Evolutionary conservation across 1,140 invertebrate genomes (phyloP).

Genomic region (Cardiocondyla obscurior): DNA sequence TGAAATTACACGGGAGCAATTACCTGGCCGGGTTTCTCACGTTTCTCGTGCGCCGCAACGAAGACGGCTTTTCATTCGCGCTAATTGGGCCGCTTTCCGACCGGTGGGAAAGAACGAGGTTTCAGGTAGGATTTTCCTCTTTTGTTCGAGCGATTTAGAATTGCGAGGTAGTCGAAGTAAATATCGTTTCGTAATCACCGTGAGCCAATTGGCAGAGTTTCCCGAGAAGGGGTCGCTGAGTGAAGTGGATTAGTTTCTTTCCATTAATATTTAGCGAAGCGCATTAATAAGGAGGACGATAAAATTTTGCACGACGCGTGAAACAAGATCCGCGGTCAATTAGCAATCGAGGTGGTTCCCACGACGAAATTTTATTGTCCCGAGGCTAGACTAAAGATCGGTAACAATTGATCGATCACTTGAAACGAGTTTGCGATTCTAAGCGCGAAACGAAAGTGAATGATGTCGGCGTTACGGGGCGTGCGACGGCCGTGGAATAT

Average conservation of each 20-base stretch:
- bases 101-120: slow-evolving; percentile 19
- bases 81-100: slow-evolving; percentile 52
- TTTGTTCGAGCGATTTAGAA: slow-evolving; percentile 24
- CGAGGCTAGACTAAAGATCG: background rate
- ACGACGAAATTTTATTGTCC: background rate
- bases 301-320: background rate
- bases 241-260: background rate
- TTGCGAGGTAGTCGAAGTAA: background rate
- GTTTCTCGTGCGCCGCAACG: slow-evolving; percentile 39
- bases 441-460: slow-evolving; percentile 47
- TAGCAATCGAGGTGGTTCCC: background rate
- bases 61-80: slow-evolving; percentile 43
- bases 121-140: slow-evolving; percentile 35
- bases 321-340: background rate
- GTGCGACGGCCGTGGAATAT: slow-evolving; percentile 10
- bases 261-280: background rate
- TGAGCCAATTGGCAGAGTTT: slow-evolving; percentile 7
- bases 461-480: background rate
- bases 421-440: slow-evolving; percentile 6
- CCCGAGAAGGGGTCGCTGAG: background rate
- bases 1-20: slow-evolving; percentile 45
- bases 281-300: background rate
- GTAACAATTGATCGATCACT: slow-evolving; percentile 35
- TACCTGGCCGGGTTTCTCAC: slow-evolving; percentile 36
- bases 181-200: slow-evolving; percentile 34